Evolutionary conservation across 2,113 vertebrate species (phyloP).

Genomic region (Echinops telfairi): DNA sequence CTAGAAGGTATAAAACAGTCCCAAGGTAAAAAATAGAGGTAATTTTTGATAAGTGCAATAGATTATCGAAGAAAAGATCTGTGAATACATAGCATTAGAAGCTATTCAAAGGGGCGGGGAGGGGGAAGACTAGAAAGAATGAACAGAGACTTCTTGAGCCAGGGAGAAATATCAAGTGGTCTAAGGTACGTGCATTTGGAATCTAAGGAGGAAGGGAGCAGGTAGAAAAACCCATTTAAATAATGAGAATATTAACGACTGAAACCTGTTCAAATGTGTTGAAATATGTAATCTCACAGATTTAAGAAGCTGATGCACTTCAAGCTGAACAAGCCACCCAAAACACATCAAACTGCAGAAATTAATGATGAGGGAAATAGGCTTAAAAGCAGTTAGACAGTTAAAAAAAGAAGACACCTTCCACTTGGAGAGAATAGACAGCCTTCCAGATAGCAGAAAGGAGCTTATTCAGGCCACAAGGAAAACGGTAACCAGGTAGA

Average conservation of each 20-base stretch:
- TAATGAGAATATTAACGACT: background rate
- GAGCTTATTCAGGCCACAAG: background rate
- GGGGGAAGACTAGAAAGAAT: background rate
- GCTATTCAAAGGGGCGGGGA: background rate
- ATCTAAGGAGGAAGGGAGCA: background rate
- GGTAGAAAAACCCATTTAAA: too few species aligned
- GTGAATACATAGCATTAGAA: background rate
- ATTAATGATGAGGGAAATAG: background rate
- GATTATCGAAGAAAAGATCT: background rate
- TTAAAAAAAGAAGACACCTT: background rate
- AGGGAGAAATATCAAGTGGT: background rate
- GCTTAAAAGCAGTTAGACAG: too few species aligned
- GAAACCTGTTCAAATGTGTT: background rate
- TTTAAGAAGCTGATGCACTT: background rate
- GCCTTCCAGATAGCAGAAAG: background rate
- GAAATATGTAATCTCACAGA: background rate
- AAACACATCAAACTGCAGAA: background rate
- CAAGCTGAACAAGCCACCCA: background rate
- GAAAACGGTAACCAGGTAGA: background rate
- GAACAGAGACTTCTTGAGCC: background rate
- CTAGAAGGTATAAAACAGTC: background rate
- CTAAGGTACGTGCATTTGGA: background rate
- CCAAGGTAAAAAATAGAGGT: background rate
- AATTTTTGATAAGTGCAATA: background rate
- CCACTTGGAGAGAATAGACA: background rate